Conservation (phyloP, 2,113 vertebrate species). For the Cygnus buccinator region DNA sequence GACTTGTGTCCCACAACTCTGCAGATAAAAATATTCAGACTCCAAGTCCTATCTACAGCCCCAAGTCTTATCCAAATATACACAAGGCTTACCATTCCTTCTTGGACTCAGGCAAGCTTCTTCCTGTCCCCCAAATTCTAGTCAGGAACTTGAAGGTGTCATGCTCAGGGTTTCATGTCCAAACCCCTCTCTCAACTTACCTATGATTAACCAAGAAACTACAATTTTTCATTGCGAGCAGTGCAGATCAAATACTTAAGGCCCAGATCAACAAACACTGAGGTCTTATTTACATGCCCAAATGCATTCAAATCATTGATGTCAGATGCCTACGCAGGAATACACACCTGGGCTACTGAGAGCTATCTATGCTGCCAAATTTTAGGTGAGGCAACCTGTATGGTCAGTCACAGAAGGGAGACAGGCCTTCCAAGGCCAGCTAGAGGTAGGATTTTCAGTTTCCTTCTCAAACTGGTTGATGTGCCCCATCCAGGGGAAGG, state of each 20-base stretch:
- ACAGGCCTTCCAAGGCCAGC: rapidly evolving
- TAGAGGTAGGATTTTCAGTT: not conserved
- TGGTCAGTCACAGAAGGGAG: not conserved
- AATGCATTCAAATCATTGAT: not conserved
- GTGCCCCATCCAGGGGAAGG: not conserved
- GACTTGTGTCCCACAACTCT: not conserved
- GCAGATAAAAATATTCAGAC: not conserved
- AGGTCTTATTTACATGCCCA: not conserved
- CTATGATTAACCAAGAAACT: not conserved
- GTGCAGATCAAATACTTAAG: not conserved
- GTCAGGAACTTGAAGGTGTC: not conserved
- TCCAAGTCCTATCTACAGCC: not conserved
- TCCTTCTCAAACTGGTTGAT: not conserved
- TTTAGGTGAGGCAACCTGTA: not conserved
- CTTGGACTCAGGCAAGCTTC: not conserved
- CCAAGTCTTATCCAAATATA: not conserved
- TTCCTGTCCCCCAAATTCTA: not conserved
- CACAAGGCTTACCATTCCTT: not conserved
- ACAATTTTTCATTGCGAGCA: not conserved
- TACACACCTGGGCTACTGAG: not conserved
- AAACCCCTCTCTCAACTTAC: not conserved
- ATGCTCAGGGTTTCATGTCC: not conserved
- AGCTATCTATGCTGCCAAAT: not conserved
- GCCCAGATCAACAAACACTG: not conserved
- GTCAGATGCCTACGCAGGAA: not conserved